Percentiles rank a stretch among this genome's conserved stretches.
Conservation (phyloP, 2,113 vertebrate species). For the Ceyx cyanopectus region DNA sequence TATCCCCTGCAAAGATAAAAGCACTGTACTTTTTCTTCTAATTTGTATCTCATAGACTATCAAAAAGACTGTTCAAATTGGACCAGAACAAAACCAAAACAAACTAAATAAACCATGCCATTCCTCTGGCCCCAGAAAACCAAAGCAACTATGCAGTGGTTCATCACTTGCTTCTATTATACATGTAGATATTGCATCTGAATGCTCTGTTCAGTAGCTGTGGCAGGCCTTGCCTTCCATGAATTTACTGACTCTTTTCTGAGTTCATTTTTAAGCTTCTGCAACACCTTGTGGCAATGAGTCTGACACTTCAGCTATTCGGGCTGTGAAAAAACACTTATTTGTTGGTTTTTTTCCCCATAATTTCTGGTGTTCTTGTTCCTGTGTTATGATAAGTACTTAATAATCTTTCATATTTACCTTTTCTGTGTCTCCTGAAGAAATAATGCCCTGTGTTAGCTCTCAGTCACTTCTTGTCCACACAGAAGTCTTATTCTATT, state of each 20-base stretch:
- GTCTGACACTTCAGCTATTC: background rate
- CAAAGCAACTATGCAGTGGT: background rate
- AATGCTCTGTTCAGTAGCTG: background rate
- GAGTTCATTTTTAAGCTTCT: background rate
- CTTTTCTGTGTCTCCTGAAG: background rate
- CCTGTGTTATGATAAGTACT: background rate
- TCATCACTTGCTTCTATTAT: background rate
- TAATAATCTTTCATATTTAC: background rate
- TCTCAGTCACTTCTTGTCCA: background rate
- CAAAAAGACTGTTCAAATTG: background rate
- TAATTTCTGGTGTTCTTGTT: background rate
- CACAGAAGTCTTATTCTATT: background rate
- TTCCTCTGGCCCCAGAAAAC: background rate
- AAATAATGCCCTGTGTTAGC: background rate
- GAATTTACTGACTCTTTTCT: background rate
- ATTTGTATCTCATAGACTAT: background rate
- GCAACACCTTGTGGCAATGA: background rate
- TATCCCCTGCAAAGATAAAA: background rate
- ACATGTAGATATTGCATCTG: background rate
- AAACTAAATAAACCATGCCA: background rate
- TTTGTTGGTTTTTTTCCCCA: rapidly evolving
- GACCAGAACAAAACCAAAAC: background rate
- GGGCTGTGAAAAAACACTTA: background rate
- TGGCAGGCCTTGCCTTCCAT: background rate
- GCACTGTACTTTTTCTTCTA: background rate